Evolutionary conservation across 2,888 invertebrate genomes (phyloP).

Genomic region (Platynereis dumerilii): DNA sequence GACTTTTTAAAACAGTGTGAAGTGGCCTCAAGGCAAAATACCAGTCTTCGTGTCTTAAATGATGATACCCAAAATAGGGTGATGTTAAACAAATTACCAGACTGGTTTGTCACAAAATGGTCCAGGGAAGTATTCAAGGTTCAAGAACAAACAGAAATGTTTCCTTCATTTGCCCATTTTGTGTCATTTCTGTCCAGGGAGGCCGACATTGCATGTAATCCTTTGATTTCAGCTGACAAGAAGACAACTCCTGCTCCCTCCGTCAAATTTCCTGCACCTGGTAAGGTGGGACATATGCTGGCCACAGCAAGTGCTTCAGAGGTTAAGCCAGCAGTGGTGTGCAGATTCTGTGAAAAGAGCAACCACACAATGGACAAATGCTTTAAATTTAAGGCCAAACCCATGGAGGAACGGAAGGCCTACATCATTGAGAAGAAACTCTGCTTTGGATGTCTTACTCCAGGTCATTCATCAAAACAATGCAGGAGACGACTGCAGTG

Average conservation of each 20-base stretch:
- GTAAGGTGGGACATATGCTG: too few relatives aligned
- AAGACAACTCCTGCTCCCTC: too few relatives aligned
- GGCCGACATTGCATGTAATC: not conserved
- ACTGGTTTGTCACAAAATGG: not conserved
- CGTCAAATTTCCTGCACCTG: too few relatives aligned
- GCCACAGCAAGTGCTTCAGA: too few relatives aligned
- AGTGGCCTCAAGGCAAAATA: not conserved
- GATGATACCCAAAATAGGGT: not conserved
- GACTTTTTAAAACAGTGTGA: conserved; percentile 2
- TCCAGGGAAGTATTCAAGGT: not conserved
- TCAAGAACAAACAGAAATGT: not conserved
- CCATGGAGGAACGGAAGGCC: too few relatives aligned
- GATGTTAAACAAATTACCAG: not conserved
- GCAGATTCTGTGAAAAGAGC: too few relatives aligned
- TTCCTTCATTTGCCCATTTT: not conserved
- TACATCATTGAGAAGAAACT: too few relatives aligned
- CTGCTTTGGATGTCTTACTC: too few relatives aligned
- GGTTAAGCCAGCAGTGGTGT: too few relatives aligned
- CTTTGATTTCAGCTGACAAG: not conserved
- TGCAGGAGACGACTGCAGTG: not conserved
- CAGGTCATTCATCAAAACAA: too few relatives aligned
- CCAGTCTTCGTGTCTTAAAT: not conserved
- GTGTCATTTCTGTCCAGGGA: not conserved
- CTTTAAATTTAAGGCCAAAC: too few relatives aligned
- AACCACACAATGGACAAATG: too few relatives aligned